Conservation (phyloP, 2,113 vertebrate genomes). For the Sarotherodon lohbergeri region DNA sequence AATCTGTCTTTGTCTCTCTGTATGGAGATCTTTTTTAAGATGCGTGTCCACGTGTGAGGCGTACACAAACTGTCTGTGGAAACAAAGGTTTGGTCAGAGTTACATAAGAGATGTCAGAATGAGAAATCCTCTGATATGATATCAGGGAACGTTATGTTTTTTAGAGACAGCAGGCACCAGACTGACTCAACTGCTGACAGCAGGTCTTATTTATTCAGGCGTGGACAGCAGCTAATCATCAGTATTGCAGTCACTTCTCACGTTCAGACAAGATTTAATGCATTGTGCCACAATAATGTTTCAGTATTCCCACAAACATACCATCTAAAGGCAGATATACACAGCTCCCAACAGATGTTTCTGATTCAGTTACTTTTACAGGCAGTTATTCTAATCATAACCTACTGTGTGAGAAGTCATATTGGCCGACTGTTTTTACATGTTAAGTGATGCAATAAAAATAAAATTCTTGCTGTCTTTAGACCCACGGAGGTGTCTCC, state of each 20-base stretch:
- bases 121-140: conserved; percentile 24
- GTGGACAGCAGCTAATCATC: not conserved
- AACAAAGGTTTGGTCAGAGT: conserved; percentile 7
- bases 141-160: conserved; percentile 29
- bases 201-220: not conserved
- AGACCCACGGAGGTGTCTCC: not conserved
- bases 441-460: rapidly evolving
- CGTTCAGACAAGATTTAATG: not conserved
- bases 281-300: not conserved
- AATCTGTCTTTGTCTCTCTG: not conserved
- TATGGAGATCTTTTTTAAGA: not conserved
- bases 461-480: not conserved
- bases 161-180: not conserved
- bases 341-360: not conserved
- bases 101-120: conserved; percentile 21
- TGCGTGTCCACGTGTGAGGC: not conserved
- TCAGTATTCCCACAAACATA: not conserved
- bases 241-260: not conserved
- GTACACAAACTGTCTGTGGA: not conserved
- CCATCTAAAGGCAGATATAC: not conserved
- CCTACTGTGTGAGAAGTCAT: rapidly evolving
- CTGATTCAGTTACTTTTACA: not conserved
- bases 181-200: not conserved
- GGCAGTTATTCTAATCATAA: not conserved
- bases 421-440: rapidly evolving